phyloP scores from a whole-genome alignment of 2,888 invertebrate species.

The Perizoma flavofasciatum region DNA sequence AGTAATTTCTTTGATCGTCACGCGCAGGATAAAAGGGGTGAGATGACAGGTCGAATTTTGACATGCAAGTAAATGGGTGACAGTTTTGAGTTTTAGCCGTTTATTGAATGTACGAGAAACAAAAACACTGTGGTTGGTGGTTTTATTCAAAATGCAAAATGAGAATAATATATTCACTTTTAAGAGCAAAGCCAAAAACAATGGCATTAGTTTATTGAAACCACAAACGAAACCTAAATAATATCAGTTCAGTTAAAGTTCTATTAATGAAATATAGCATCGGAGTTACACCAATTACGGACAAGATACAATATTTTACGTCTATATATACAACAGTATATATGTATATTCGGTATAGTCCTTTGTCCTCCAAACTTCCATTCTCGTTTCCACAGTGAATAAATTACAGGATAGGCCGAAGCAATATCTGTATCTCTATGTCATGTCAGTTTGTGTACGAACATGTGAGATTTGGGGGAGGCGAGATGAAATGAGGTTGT shows the following conservation, averaged over 20 bases:
- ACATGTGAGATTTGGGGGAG: constrained; percentile 54
- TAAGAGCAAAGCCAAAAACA: neutral
- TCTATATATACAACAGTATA: too few relatives aligned
- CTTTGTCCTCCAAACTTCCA: constrained; percentile 29
- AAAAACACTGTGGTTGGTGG: neutral
- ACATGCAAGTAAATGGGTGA: constrained; percentile 63
- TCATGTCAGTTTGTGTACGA: constrained; percentile 62
- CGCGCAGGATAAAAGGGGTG: constrained; percentile 62
- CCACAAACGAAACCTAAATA: too few relatives aligned
- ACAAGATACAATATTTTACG: constrained; percentile 13
- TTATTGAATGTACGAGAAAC: constrained; percentile 15
- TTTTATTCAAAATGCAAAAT: neutral
- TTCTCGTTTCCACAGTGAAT: constrained; percentile 36
- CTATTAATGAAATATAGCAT: too few relatives aligned
- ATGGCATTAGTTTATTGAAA: too few relatives aligned
- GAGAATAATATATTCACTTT: neutral
- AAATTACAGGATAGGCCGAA: constrained; percentile 46
- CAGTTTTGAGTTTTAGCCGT: constrained; percentile 42
- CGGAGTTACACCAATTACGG: constrained; percentile 1
- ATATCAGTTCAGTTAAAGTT: too few relatives aligned
- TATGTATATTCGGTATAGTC: constrained; percentile 17
- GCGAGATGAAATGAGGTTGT: constrained; percentile 33
- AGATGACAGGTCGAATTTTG: constrained; percentile 62
- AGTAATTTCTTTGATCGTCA: constrained; percentile 76
- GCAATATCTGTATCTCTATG: constrained; percentile 62